Evolutionary conservation across 2,888 invertebrate species (phyloP), one percentile per base, ranked within the genome.

Genomic region (Suillia variegata): DNA sequence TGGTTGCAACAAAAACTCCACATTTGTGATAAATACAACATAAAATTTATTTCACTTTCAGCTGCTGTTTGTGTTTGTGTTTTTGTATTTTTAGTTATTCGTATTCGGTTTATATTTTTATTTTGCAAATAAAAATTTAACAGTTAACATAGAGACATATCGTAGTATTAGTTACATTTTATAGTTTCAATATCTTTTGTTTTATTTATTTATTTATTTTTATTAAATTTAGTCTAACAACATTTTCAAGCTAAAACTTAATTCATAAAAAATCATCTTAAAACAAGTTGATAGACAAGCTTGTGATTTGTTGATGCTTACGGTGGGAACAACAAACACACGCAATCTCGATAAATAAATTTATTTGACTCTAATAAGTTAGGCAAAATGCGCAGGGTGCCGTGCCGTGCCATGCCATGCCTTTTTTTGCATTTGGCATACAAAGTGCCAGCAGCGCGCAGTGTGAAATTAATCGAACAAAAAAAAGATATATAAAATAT

Each of bases 1-100:
- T n/a, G n/a, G n/a, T n/a, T n/a, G n/a, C n/a, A n/a, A n/a, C n/a
- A n/a, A n/a, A n/a, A n/a, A n/a, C n/a, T n/a, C n/a, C n/a, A n/a
- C n/a, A n/a, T n/a, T n/a, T n/a, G n/a, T n/a, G n/a, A n/a, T n/a
- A 45, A 45, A 45, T 45, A 45, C 45, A 45, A 45, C 45, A 45
- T 45, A 45, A 45, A 45, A 45, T 45, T 45, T 45, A 45, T 45
- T 45, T 38, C 38, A 5, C 38, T 38, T 38, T 18, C 5, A 45
- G 20, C 20, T 18, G 45, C 45, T 45, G n/a, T n/a, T n/a, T n/a
- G n/a, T n/a, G n/a, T n/a, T n/a, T n/a, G n/a, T n/a, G n/a, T n/a
- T n/a, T n/a, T n/a, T n/a, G n/a, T n/a, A n/a, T n/a, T n/a, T n/a
- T n/a, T n/a, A n/a, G n/a, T n/a, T n/a, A n/a, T n/a, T n/a, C n/a